Conservation (phyloP, 2,797 vertebrate genomes). For the Spinibarbus caldwelli region DNA sequence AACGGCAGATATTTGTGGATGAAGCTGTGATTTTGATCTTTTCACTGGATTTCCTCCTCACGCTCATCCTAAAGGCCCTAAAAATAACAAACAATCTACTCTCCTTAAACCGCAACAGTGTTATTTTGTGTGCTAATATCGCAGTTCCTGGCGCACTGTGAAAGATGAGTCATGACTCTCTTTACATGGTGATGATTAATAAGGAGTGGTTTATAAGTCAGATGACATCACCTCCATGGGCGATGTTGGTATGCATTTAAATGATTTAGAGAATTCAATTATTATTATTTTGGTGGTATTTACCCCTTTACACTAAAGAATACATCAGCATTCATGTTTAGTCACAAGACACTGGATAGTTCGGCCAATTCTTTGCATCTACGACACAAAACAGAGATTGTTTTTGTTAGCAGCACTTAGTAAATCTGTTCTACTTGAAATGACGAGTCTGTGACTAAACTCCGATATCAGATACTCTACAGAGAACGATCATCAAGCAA, state of each 20-base stretch:
- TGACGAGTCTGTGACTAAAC: conserved; percentile 61
- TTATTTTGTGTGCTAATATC: conserved; percentile 25
- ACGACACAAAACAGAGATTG: conserved; percentile 54
- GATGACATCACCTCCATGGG: conserved; percentile 66
- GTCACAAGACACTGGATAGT: conserved; percentile 74
- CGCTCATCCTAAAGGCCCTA: conserved; percentile 12
- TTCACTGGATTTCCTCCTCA: conserved; percentile 61
- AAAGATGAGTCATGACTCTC: conserved; percentile 17
- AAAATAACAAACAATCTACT: conserved; percentile 27
- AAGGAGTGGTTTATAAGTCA: conserved; percentile 44
- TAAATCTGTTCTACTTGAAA: conserved; percentile 71
- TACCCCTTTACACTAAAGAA: conserved; percentile 57
- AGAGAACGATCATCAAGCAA: conserved; percentile 11
- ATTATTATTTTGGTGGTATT: conserved; percentile 59
- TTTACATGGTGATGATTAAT: conserved; percentile 24
- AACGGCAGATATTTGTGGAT: conserved; percentile 42
- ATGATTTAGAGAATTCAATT: conserved; percentile 9
- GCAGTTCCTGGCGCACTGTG: conserved; percentile 5
- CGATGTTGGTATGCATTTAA: conserved; percentile 21
- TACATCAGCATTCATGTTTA: conserved; percentile 49
- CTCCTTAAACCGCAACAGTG: conserved; percentile 25
- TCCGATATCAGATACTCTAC: conserved; percentile 11
- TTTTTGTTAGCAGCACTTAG: conserved; percentile 62
- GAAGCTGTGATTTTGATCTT: conserved; percentile 28
- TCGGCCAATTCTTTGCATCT: conserved; percentile 54